Evolutionary conservation across 2,113 vertebrate genomes (phyloP).

Genomic region (Australoheros scitulus): DNA sequence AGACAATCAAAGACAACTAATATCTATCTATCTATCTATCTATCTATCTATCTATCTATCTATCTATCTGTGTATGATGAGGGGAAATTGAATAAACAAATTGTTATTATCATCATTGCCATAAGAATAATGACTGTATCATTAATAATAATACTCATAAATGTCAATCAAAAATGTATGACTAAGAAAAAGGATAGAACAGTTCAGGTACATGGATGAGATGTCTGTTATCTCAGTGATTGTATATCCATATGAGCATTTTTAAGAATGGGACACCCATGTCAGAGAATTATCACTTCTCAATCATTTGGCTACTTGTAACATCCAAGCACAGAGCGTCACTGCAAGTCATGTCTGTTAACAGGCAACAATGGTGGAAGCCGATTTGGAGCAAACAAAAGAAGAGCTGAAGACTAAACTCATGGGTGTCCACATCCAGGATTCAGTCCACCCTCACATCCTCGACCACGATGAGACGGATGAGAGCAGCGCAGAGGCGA

Average conservation of each 20-base stretch:
- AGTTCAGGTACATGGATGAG: no score
- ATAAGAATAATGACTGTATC: no score
- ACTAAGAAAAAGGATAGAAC: no score
- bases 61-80: neutral
- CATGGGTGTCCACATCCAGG: constrained; percentile 87
- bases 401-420: constrained; percentile 90
- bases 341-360: constrained; percentile 26
- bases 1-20: constrained; percentile 23
- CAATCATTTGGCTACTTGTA: neutral
- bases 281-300: neutral
- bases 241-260: neutral
- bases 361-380: constrained; percentile 89
- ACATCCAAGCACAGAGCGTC: constrained; percentile 1
- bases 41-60: no score
- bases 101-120: neutral
- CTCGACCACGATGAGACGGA: constrained; percentile 94
- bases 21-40: no score
- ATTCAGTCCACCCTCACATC: constrained; percentile 79
- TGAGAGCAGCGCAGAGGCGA: constrained; percentile 93
- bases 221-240: neutral
- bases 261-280: neutral
- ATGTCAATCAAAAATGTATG: neutral
- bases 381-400: constrained; percentile 91
- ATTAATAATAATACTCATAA: neutral
- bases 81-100: no score